Evolutionary conservation across 2,888 invertebrate species (phyloP).

Genomic region (Macrosoma leucophasiata): DNA sequence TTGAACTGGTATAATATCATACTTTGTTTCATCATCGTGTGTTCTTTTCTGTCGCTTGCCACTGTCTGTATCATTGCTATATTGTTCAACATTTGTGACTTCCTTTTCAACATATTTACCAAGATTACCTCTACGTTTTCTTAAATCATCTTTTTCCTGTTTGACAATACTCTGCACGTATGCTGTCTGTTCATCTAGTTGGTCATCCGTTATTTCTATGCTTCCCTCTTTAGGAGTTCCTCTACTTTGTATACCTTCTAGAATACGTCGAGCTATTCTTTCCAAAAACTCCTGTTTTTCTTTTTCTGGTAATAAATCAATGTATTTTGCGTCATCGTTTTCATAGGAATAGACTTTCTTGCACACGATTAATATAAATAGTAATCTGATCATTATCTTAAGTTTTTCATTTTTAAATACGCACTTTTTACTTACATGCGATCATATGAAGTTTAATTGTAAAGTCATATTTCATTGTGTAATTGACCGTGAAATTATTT

Average conservation of each 20-base stretch:
- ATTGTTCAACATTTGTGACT: constrained; percentile 6
- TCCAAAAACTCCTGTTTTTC: constrained; percentile 52
- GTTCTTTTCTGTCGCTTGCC: not conserved
- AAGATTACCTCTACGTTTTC: constrained; percentile 14
- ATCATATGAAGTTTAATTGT: constrained; percentile 9
- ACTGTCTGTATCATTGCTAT: constrained; percentile 16
- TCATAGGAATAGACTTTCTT: too few species aligned
- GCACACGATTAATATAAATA: too few species aligned
- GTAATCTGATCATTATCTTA: too few species aligned
- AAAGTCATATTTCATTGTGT: constrained; percentile 6
- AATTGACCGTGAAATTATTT: constrained; percentile 2
- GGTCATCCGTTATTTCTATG: constrained; percentile 38
- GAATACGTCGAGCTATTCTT: constrained; percentile 48
- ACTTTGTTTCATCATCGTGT: not conserved
- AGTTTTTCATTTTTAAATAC: too few species aligned
- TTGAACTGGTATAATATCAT: constrained; percentile 27
- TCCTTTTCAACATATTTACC: constrained; percentile 8
- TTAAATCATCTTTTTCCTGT: constrained; percentile 40
- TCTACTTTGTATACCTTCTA: constrained; percentile 37
- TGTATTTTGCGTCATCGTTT: constrained; percentile 43
- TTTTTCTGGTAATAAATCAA: constrained; percentile 48
- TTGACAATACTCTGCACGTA: constrained; percentile 43
- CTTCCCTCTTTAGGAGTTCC: constrained; percentile 27
- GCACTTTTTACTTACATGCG: too few species aligned
- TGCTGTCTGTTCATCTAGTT: constrained; percentile 39